phyloP scores from a whole-genome alignment of 1,140 invertebrate species.

The Dysdera silvatica region DNA sequence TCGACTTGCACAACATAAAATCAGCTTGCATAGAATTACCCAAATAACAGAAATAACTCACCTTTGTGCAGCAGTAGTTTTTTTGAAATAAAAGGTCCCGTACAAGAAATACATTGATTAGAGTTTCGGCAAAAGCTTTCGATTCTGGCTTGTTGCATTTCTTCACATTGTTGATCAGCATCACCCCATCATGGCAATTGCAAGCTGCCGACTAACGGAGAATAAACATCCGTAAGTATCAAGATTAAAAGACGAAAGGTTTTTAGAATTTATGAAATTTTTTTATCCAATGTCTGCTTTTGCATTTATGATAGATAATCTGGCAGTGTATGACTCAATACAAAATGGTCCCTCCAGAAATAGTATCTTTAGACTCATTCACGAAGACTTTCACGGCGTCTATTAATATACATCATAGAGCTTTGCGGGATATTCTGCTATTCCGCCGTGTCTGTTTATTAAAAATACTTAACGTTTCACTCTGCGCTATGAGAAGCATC shows the following conservation, averaged over 20 bases:
- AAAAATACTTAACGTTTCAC: no score
- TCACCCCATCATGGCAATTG: conserved; percentile 26
- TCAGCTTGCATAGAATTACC: background rate
- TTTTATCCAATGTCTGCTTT: no score
- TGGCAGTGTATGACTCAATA: no score
- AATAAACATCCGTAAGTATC: background rate
- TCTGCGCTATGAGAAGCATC: no score
- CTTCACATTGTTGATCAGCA: conserved; percentile 3
- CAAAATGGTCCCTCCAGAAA: background rate
- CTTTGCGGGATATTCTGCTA: no score
- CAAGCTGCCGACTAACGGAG: conserved; percentile 8
- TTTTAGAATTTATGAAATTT: no score
- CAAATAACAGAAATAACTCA: conserved; percentile 2
- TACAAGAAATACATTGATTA: conserved; percentile 28
- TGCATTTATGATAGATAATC: no score
- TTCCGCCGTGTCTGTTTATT: no score
- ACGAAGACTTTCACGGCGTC: no score
- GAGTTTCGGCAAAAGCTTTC: conserved; percentile 15
- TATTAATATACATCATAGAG: no score
- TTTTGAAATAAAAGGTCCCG: conserved; percentile 26
- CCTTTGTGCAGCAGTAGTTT: conserved; percentile 26
- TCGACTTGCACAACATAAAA: background rate
- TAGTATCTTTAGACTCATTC: background rate
- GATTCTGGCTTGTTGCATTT: conserved; percentile 5
- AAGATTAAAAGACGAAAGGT: no score